Percentiles rank a stretch among this genome's conserved stretches.
Conservation (phyloP, 2,113 vertebrate species). For the Alosa alosa region DNA sequence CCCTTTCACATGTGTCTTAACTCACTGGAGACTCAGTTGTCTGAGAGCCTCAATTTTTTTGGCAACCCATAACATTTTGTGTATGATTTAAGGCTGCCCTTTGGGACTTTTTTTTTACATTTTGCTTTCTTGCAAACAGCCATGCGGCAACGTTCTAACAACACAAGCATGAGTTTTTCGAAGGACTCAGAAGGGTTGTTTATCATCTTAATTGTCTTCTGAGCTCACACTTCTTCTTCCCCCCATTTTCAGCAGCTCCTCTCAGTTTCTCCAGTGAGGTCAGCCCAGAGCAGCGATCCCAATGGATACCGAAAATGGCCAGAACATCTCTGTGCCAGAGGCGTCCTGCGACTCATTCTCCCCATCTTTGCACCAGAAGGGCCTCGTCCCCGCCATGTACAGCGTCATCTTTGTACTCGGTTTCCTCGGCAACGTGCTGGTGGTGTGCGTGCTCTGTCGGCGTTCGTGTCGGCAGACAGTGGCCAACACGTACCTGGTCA, state of each 20-base stretch:
- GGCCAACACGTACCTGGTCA: slow-evolving; percentile 87
- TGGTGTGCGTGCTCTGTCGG: slow-evolving; percentile 77
- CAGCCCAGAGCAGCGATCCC: neutral
- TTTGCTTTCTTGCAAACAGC: neutral
- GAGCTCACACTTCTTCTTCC: neutral
- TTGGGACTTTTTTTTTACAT: neutral
- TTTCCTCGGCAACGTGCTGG: slow-evolving; percentile 79
- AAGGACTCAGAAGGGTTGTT: neutral
- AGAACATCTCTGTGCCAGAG: slow-evolving; percentile 22
- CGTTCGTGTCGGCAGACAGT: slow-evolving; percentile 73
- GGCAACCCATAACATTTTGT: neutral
- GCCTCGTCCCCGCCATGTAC: slow-evolving; percentile 80
- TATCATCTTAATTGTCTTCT: neutral
- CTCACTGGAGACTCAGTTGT: slow-evolving; percentile 18
- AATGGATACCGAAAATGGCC: slow-evolving; percentile 34
- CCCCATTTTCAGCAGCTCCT: slow-evolving; percentile 17
- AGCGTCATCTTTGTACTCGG: slow-evolving; percentile 80
- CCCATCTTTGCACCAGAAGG: slow-evolving; percentile 72
- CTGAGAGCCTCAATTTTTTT: slow-evolving; percentile 26
- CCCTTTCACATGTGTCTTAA: slow-evolving; percentile 37
- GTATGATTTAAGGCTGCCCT: neutral
- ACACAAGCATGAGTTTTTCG: neutral
- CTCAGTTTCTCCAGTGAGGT: neutral
- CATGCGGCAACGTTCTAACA: neutral
- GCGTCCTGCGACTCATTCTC: slow-evolving; percentile 37